Evolutionary conservation across 2,888 invertebrate species (phyloP).

Genomic region (Cosmia trapezina): DNA sequence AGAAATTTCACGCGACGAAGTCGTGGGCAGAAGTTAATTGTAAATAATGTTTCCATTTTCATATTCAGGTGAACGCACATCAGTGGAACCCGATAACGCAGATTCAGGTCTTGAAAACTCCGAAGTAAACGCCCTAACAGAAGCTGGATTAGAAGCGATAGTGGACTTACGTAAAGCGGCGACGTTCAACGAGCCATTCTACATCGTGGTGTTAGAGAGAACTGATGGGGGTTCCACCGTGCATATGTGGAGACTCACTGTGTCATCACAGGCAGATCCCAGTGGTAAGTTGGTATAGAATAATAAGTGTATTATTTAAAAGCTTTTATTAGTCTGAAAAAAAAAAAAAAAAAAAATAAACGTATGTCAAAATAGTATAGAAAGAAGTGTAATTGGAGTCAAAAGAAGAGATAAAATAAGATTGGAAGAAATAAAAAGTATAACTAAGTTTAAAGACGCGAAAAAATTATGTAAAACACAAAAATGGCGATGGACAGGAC

Average conservation of each 20-base stretch:
- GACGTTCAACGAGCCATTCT: conserved; percentile 98
- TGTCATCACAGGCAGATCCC: conserved; percentile 93
- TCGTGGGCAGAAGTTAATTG: too few species aligned
- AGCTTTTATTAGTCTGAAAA: too few species aligned
- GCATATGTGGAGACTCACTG: conserved; percentile 98
- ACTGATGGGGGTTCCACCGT: conserved; percentile 95
- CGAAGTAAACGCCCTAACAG: conserved; percentile 87
- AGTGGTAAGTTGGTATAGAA: conserved; percentile 70
- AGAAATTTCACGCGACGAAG: too few species aligned
- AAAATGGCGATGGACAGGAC: too few species aligned
- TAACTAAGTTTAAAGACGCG: too few species aligned
- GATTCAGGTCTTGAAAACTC: conserved; percentile 81
- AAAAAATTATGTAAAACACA: too few species aligned
- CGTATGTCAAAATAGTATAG: too few species aligned
- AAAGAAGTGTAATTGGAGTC: too few species aligned
- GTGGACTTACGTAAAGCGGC: conserved; percentile 96
- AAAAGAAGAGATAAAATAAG: too few species aligned
- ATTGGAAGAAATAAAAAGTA: too few species aligned
- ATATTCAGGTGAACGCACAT: conserved; percentile 80
- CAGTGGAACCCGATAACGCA: conserved; percentile 75
- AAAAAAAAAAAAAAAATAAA: too few species aligned
- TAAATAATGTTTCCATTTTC: neutral
- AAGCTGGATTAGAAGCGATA: conserved; percentile 95
- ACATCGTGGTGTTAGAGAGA: conserved; percentile 97
- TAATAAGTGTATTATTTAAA: neutral